phyloP scores from a whole-genome alignment of 2,888 invertebrate species.

The Linhomoeus sp. region DNA sequence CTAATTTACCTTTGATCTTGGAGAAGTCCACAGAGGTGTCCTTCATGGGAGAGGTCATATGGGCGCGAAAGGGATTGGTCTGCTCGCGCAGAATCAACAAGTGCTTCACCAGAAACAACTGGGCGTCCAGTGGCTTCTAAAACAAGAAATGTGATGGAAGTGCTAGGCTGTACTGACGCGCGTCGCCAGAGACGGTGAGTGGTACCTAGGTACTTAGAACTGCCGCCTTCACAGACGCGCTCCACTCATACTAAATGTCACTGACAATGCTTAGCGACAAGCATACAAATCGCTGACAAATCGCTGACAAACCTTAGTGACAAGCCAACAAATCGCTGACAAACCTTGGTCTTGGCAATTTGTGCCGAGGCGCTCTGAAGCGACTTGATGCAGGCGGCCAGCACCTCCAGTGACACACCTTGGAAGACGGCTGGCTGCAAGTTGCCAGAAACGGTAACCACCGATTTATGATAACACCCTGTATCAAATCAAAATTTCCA shows the following conservation, averaged over 20 bases:
- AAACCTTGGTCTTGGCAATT: conserved; percentile 50
- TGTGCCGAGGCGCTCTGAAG: conserved; percentile 57
- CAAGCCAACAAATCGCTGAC: too few species aligned
- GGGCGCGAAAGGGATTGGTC: conserved; percentile 85
- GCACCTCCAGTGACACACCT: conserved; percentile 83
- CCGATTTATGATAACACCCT: background rate
- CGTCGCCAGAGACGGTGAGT: too few species aligned
- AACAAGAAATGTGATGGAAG: background rate
- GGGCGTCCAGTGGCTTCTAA: conserved; percentile 63
- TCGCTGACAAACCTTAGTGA: too few species aligned
- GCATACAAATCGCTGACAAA: too few species aligned
- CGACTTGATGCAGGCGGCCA: conserved; percentile 73
- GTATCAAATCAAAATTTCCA: background rate
- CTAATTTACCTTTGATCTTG: conserved; percentile 51
- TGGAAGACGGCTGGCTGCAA: conserved; percentile 70
- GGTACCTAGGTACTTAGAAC: too few species aligned
- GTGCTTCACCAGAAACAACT: conserved; percentile 93
- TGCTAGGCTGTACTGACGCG: too few species aligned
- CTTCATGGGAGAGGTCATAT: conserved; percentile 50
- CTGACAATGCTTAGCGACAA: too few species aligned
- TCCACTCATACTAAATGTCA: too few species aligned
- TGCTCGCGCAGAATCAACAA: conserved; percentile 85
- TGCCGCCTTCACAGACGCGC: too few species aligned
- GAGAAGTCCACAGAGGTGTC: conserved; percentile 84
- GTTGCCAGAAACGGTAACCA: background rate